Evolutionary conservation across 2,797 vertebrate species (phyloP), one percentile per base, ranked within the genome.

Genomic region (Helostoma temminkii): DNA sequence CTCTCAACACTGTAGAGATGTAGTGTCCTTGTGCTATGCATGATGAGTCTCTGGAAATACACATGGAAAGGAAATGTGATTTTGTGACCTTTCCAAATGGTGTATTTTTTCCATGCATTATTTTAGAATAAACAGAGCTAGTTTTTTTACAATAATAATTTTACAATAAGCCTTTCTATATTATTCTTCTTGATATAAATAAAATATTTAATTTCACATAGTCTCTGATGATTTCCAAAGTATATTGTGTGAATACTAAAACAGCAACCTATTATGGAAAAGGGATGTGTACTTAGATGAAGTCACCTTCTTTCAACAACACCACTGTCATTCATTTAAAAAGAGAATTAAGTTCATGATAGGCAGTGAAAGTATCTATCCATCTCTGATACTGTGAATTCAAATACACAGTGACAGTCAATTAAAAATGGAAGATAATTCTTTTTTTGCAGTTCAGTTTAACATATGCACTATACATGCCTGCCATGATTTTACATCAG

Each of bases 341-440:
- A 84, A 80, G 81, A 82, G 88, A 90, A 91, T 93, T 93, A 92
- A 86, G 90, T 91, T 88, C 90, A 93, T 93, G 90, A 95, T 93
- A 93, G 86, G 88, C 88, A 85, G 85, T 88, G 89, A 93, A 93
- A 91, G 81, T 88, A 83, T 83, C 90, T 57, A 91, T 93, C 81
- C 83, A 85, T 93, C 91, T 89, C 84, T 49, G 62, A 86, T 83
- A 83, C 80, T 87, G 89, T 86, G 84, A 89, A 92, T 84, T 88
- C 87, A 85, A 77, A 91, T 85, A 91, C 86, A 88, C 90, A 65
- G 78, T 92, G 92, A 93, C 92, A 93, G 92, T 92, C 92, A 94
- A 94, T 94, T 94, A 94, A 94, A 93, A 93, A 93, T 91, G 91
- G 93, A 92, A 92, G 81, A 94, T 93, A 93, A 91, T 88, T 80